Conservation (phyloP, 2,797 vertebrate genomes). For the Australoheros facetus region DNA sequence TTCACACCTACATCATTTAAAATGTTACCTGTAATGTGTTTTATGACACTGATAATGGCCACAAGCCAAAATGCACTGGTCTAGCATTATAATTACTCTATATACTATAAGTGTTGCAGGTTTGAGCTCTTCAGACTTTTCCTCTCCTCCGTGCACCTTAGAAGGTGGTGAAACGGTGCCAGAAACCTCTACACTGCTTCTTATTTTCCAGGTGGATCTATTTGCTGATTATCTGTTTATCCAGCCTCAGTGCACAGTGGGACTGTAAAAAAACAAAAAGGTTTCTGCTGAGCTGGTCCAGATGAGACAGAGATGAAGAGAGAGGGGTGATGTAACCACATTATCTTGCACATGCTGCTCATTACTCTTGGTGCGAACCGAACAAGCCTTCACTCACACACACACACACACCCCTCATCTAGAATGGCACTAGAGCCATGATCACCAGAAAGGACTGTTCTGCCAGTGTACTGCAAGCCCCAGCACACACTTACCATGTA, state of each 20-base stretch:
- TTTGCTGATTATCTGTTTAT: constrained; percentile 15
- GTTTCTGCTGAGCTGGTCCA: constrained; percentile 26
- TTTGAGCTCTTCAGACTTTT: not conserved
- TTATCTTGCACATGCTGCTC: constrained; percentile 65
- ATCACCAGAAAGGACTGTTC: constrained; percentile 26
- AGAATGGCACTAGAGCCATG: constrained; percentile 36
- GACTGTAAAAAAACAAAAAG: not conserved
- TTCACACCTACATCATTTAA: not conserved
- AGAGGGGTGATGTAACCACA: constrained; percentile 32
- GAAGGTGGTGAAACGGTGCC: not conserved
- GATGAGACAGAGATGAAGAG: constrained; percentile 49
- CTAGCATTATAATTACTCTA: not conserved
- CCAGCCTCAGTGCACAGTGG: not conserved
- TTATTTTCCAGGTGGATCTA: constrained; percentile 1
- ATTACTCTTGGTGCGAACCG: constrained; percentile 69
- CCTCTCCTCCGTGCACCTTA: not conserved
- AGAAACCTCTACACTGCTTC: not conserved
- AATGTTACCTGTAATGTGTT: not conserved
- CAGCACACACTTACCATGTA: constrained; percentile 2
- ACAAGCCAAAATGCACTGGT: not conserved
- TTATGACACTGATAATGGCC: not conserved
- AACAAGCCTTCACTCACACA: constrained; percentile 63
- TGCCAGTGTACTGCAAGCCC: not conserved
- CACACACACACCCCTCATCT: constrained; percentile 15
- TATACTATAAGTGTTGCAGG: not conserved